Evolutionary conservation across 2,888 invertebrate species (phyloP).

Genomic region (Smittia sp.): DNA sequence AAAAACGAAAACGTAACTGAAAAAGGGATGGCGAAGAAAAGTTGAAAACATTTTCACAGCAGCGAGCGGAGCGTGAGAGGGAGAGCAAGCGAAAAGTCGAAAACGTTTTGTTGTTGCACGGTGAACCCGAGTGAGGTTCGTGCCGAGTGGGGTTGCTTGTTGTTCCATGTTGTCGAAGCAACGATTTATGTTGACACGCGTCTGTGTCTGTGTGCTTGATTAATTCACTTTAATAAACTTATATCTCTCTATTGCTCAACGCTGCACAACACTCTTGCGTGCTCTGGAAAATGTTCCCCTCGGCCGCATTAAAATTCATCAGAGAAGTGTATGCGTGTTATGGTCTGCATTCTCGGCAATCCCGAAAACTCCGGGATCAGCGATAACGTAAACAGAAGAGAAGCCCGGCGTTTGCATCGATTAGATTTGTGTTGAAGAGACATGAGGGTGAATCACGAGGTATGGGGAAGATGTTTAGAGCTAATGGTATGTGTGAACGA

Average conservation of each 20-base stretch:
- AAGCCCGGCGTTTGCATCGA: slow-evolving; percentile 1
- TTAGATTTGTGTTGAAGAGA: not conserved
- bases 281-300: not conserved
- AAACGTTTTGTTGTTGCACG: slow-evolving; percentile 24
- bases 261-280: not conserved
- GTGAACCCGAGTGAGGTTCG: slow-evolving; percentile 1
- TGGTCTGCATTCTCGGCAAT: not conserved
- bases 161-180: slow-evolving; percentile 40
- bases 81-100: not conserved
- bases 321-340: slow-evolving; percentile 9
- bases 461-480: slow-evolving; percentile 7
- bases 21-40: slow-evolving; percentile 39
- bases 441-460: slow-evolving; percentile 6
- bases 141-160: slow-evolving; percentile 27
- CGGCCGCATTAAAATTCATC: not conserved
- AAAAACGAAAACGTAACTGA: slow-evolving; percentile 39
- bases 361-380: slow-evolving; percentile 7
- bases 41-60: slow-evolving; percentile 32
- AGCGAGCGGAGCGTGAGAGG: not conserved
- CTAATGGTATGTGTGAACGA: not conserved
- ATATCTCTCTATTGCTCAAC: not conserved
- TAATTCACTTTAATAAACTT: slow-evolving; percentile 12
- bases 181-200: slow-evolving; percentile 34
- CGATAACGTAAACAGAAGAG: slow-evolving; percentile 11
- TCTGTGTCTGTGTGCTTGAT: slow-evolving; percentile 32